Conservation (phyloP, 2,888 invertebrate species). For the Ditula angustiorana region DNA sequence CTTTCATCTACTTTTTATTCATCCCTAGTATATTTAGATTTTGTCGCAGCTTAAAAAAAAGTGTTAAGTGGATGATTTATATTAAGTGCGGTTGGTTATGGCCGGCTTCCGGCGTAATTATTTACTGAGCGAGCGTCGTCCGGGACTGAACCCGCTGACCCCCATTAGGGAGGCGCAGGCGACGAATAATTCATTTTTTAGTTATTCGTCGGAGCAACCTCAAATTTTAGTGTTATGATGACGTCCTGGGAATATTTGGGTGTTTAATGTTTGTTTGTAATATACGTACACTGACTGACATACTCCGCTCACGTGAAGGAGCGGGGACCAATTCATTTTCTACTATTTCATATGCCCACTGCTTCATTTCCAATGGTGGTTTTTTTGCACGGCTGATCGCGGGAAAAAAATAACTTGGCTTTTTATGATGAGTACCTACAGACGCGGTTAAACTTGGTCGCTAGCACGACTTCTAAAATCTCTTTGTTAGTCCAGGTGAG, state of each 20-base stretch:
- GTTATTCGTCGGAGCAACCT: constrained; percentile 40
- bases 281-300: not conserved
- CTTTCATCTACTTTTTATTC: constrained; percentile 55
- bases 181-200: constrained; percentile 68
- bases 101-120: constrained; percentile 79
- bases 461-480: too few relatives aligned
- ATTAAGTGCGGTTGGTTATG: constrained; percentile 75
- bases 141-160: constrained; percentile 51
- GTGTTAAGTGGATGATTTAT: constrained; percentile 85
- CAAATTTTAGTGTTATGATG: constrained; percentile 35
- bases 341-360: too few relatives aligned
- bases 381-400: too few relatives aligned
- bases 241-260: constrained; percentile 12
- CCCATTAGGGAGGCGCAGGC: constrained; percentile 57
- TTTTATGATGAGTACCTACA: too few relatives aligned
- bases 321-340: too few relatives aligned
- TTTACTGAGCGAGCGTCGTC: constrained; percentile 64
- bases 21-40: constrained; percentile 53
- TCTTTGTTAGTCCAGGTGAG: too few relatives aligned
- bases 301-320: not conserved
- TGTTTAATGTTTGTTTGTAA: not conserved
- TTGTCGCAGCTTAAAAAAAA: constrained; percentile 76
- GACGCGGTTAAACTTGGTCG: too few relatives aligned
- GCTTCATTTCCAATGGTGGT: too few relatives aligned
- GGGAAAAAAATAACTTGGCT: too few relatives aligned